A percentile compares a stretch with the other conserved stretches of the same genome.
Evolutionary conservation across 2,888 invertebrate genomes (phyloP).

Genomic region (Dioctria linearis): DNA sequence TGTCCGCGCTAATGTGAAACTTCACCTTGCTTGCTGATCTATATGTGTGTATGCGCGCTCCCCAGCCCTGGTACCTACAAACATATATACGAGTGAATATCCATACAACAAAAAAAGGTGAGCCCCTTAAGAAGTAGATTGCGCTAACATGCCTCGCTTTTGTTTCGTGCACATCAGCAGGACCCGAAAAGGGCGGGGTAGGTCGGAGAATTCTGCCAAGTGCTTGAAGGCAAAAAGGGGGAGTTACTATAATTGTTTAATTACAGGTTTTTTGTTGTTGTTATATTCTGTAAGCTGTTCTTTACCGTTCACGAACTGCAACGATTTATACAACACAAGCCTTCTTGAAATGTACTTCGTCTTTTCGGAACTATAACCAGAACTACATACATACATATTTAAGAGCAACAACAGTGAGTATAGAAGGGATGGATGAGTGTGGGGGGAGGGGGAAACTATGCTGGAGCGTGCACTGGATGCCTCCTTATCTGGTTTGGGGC

Average conservation of each 20-base stretch:
- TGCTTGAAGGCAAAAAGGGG: constrained; percentile 70
- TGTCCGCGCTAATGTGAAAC: constrained; percentile 17
- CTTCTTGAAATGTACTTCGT: constrained; percentile 20
- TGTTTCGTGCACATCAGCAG: constrained; percentile 56
- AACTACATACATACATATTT: background rate
- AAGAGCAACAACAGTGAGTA: too few species aligned
- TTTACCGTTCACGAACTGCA: constrained; percentile 51
- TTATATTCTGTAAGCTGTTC: constrained; percentile 59
- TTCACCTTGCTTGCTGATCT: constrained; percentile 43
- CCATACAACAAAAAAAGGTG: constrained; percentile 57
- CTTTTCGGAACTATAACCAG: constrained; percentile 31
- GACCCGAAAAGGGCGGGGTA: constrained; percentile 70
- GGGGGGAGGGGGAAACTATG: constrained; percentile 54
- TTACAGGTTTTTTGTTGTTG: constrained; percentile 68
- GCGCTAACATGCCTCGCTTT: constrained; percentile 54
- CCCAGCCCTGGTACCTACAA: too few species aligned
- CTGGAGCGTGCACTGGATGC: constrained; percentile 64
- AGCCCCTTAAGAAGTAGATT: constrained; percentile 55
- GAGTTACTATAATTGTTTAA: constrained; percentile 72
- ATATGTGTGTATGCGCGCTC: too few species aligned
- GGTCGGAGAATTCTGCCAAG: constrained; percentile 66
- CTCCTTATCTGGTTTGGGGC: constrained; percentile 65
- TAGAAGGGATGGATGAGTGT: too few species aligned
- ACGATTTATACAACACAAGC: constrained; percentile 26
- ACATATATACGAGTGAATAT: too few species aligned